Evolutionary conservation across 2,888 invertebrate genomes (phyloP).

Genomic region (Apodemia hepburni): DNA sequence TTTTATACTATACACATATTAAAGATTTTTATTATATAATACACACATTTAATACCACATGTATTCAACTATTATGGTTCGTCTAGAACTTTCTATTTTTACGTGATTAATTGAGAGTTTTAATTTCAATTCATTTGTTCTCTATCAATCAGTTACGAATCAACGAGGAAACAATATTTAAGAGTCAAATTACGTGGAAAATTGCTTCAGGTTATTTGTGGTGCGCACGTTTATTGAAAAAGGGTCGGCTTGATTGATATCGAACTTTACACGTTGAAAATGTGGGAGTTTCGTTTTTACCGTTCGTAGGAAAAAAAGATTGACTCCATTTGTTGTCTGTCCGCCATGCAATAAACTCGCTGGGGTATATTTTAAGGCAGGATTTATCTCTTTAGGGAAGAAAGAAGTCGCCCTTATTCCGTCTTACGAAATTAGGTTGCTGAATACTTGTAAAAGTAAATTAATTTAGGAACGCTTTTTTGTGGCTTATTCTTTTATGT

Average conservation of each 20-base stretch:
- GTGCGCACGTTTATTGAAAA: slow-evolving; percentile 69
- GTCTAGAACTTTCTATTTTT: no score
- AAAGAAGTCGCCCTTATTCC: slow-evolving; percentile 63
- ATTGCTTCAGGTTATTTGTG: slow-evolving; percentile 59
- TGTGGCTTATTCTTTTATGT: slow-evolving; percentile 1
- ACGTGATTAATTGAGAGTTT: no score
- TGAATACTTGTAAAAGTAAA: slow-evolving; percentile 41
- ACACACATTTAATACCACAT: no score
- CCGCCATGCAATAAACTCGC: slow-evolving; percentile 71
- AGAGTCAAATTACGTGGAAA: slow-evolving; percentile 68
- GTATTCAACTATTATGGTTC: no score
- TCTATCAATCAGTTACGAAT: slow-evolving; percentile 15
- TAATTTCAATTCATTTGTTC: not conserved
- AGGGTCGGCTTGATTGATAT: slow-evolving; percentile 75
- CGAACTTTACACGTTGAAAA: slow-evolving; percentile 75
- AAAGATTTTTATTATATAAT: no score
- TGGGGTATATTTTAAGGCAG: slow-evolving; percentile 66
- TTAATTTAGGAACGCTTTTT: slow-evolving; percentile 37
- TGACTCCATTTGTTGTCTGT: slow-evolving; percentile 77
- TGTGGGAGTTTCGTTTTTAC: slow-evolving; percentile 67
- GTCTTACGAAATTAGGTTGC: slow-evolving; percentile 50
- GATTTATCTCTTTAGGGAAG: slow-evolving; percentile 62
- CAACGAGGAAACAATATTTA: slow-evolving; percentile 51
- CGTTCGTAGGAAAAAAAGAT: slow-evolving; percentile 71
- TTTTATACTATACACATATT: no score